A percentile compares a stretch with the other conserved stretches of the same genome.
These are phyloP conservation scores for Sminthurinus signatus DNA, from an alignment of 1,140 invertebrate genomes.

Conservation along the genomic window DNA sequence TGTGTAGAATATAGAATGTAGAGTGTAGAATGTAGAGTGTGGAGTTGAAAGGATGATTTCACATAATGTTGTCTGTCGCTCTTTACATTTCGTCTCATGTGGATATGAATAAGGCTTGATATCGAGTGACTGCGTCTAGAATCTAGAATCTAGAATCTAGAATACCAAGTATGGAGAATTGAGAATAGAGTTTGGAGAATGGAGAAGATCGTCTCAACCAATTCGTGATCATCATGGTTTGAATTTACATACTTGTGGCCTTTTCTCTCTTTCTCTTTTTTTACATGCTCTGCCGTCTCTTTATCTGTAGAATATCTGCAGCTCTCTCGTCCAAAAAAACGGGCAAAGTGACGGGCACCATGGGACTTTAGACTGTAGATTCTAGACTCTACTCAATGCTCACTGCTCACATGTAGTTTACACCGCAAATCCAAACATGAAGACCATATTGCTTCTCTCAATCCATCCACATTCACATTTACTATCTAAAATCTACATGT, in stretches of 20 bases:
- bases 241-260: conserved; percentile 33
- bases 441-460: background rate
- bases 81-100: too few relatives aligned
- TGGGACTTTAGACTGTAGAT: background rate
- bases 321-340: conserved; percentile 1
- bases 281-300: background rate
- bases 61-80: too few relatives aligned
- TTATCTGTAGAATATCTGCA: too few relatives aligned
- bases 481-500: too few relatives aligned
- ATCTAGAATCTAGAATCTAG: too few relatives aligned
- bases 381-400: background rate
- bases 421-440: background rate
- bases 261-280: conserved; percentile 22
- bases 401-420: background rate
- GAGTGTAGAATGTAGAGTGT: too few relatives aligned
- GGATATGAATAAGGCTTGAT: too few relatives aligned
- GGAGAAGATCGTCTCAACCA: conserved; percentile 4
- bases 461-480: too few relatives aligned
- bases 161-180: background rate
- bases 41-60: too few relatives aligned
- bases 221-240: conserved; percentile 20
- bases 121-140: too few relatives aligned
- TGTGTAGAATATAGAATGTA: too few relatives aligned
- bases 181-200: background rate
- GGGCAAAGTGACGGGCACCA: background rate